Evolutionary conservation across 2,113 vertebrate species (phyloP), one percentile per base, ranked within the genome.

Genomic region (Pelecanoides urinatrix): DNA sequence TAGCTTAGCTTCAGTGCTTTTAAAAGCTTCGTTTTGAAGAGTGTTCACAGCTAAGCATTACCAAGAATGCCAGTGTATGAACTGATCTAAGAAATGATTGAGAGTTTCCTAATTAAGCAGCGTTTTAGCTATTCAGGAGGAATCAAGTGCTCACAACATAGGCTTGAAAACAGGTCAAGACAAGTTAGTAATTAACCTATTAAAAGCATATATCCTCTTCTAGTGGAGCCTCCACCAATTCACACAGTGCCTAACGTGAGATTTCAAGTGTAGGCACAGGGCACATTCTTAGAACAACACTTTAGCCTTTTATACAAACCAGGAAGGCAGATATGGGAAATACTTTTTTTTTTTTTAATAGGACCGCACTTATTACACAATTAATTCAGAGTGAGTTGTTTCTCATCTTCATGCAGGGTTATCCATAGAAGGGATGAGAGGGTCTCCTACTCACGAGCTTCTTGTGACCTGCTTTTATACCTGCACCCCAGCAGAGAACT

Each of bases 111-210:
- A 97, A 97, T 98, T 98, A 98, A 97, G 97, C 95, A 94, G 95
- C 88, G 58, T 97, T 97, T 98, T 96, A 97, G 93, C 97, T 98
- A 79, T 97, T 98, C 94, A 94, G 96, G 88, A 98, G 94, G 94
- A 98, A 96, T 72, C 63, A 93, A 97, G 95, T 26, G 59, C 95
- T 97, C 94, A 78, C 86, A 96, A 98, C 96, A 98, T 92, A 97
- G 52, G 84, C 94, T 95, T 94, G 93, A 95, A 97, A 98, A 98
- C 98, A 98, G 97, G 98, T 98, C 94, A 97, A 96, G 95, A 97
- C 98, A 98, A 96, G 98, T 95, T 96, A 70, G 96, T 87, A 98
- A 98, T 98, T 98, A 98, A 86, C 96, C 94, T 97, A 94, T 97
- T 98, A 98, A 96, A 95, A 98, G 94, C 91, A 98, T 49, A 95